Evolutionary conservation across 2,113 vertebrate genomes (phyloP), one percentile per base, ranked within the genome.

Genomic region (Notechis scutatus): DNA sequence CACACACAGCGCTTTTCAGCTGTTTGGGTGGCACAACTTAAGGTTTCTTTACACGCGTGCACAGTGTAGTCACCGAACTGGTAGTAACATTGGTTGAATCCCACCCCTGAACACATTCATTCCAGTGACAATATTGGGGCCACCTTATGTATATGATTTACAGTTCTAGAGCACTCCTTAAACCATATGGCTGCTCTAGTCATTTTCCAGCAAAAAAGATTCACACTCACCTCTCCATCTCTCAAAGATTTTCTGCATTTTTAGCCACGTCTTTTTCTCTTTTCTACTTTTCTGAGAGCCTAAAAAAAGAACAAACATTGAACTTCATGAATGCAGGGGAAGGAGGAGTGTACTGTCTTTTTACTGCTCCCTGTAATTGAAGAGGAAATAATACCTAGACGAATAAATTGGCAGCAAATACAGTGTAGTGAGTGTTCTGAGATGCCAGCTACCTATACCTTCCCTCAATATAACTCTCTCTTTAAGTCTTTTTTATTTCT

Each of bases 311-410:
- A 89, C 3, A 91, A 93, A 93, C n/a, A 42, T 26, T 94, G 14
- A 91, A 42, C 61, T 92, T 89, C 42, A 50, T 94, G 18, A 92
- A 94, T 94, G 4, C 9, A 29, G 81, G 92, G 74, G 92, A 87
- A 24, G 15, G 11, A 15, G 85, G 93, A 91, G 52, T 47, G 90
- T 0, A 23, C 4, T 0, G 24, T 91, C 55, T 91, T 1, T 69
- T n/a, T 92, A 56, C 45, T 74, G 26, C 47, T n/a, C 42, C 52
- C 52, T 89, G 29, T 95, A 95, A 96, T 92, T 95, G 94, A 95
- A 96, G 74, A 95, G 93, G 94, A 96, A 97, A 96, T 94, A 96
- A 96, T 95, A 96, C 3, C 91, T 88, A 96, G 89, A 94, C 56
- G 94, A 92, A 95, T 45, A 95, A 92, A 95, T 45, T 94, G 91